Evolutionary conservation across 2,797 vertebrate species (phyloP).

Genomic region (Takifugu ocellatus): DNA sequence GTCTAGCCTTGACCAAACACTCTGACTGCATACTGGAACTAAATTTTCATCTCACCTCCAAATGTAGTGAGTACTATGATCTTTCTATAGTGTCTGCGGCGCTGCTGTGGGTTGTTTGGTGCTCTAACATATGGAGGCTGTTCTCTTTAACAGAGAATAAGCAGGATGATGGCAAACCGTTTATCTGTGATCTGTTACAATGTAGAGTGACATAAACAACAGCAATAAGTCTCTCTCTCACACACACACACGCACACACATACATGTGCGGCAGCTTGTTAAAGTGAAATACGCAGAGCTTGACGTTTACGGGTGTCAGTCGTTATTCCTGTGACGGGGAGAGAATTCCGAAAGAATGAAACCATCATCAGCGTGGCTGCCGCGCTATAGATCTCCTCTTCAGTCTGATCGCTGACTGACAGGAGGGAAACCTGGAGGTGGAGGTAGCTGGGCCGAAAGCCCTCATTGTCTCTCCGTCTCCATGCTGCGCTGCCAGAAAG

Average conservation of each 20-base stretch:
- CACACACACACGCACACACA: slow-evolving; percentile 12
- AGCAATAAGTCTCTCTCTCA: slow-evolving; percentile 42
- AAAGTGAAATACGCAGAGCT: slow-evolving; percentile 45
- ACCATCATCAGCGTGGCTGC: slow-evolving; percentile 57
- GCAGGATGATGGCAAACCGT: slow-evolving; percentile 48
- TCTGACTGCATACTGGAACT: too few relatives aligned
- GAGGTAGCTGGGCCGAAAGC: slow-evolving; percentile 10
- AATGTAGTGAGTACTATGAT: background rate
- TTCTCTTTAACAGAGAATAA: slow-evolving; percentile 45
- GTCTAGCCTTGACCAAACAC: too few relatives aligned
- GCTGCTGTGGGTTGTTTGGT: slow-evolving; percentile 8
- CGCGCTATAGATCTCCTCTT: slow-evolving; percentile 45
- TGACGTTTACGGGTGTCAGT: slow-evolving; percentile 60
- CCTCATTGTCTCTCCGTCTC: slow-evolving; percentile 44
- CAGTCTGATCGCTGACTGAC: slow-evolving; percentile 44
- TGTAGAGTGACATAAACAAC: slow-evolving; percentile 53
- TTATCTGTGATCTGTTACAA: slow-evolving; percentile 56
- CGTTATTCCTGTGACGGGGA: slow-evolving; percentile 61
- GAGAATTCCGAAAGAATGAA: slow-evolving; percentile 61
- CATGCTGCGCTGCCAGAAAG: slow-evolving; percentile 31
- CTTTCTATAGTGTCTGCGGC: background rate
- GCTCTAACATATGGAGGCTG: slow-evolving; percentile 42
- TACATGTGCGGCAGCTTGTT: slow-evolving; percentile 17
- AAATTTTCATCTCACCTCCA: background rate
- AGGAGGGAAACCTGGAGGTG: slow-evolving; percentile 25